Base-by-base conservation (phyloP, 2,888 invertebrate species). In the Melinopterus prodromus region DNA sequence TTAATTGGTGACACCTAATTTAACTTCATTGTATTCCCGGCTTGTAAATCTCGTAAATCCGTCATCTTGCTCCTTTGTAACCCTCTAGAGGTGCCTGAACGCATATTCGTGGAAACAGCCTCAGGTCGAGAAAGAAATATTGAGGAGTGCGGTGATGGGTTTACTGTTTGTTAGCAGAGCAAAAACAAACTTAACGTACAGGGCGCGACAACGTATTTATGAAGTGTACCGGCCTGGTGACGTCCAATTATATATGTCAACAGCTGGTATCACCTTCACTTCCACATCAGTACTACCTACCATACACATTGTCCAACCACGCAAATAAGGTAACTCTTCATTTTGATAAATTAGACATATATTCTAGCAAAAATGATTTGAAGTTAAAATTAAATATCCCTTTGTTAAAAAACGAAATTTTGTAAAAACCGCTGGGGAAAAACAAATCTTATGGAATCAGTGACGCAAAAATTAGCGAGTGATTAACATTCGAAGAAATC, bases 141-240 rank as follows among this genome's bases (percentile, higher is more conserved):
- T 82, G 83, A 83, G 83, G 82, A 83, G 83, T 77, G 35, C 83
- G 86, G 84, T 84, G 86, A 86, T 84, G 83, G 85, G 82, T 86
- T 86, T 86, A 86, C 84, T 84, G 84, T 84, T 84, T 86, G 85
- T 85, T 85, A 83, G 85, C 82, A 82, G 82, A 82, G 84, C 83
- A 84, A 85, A 85, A 86, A 86, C 84, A 86, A 85, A 86, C 84
- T 82, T 78, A 77, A 80, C 79, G 82, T 77, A 69, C 80, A 79
- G 78, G 76, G 69, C 72, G 82, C 83, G 84, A 84, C 83, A 84
- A 85, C 83, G 81, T 84, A 84, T 84, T 85, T 84, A 85, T 82
- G 82, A 83, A 81, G 77, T 74, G 3, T 6, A 16, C 35, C 26
- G 35, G 38, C 6, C 6, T 9, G 6, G 38, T 38, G 38, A 38